Percentiles rank a stretch among this genome's conserved stretches.
Evolutionary conservation across 2,888 invertebrate species (phyloP).

Genomic region (Campoplex nolae): DNA sequence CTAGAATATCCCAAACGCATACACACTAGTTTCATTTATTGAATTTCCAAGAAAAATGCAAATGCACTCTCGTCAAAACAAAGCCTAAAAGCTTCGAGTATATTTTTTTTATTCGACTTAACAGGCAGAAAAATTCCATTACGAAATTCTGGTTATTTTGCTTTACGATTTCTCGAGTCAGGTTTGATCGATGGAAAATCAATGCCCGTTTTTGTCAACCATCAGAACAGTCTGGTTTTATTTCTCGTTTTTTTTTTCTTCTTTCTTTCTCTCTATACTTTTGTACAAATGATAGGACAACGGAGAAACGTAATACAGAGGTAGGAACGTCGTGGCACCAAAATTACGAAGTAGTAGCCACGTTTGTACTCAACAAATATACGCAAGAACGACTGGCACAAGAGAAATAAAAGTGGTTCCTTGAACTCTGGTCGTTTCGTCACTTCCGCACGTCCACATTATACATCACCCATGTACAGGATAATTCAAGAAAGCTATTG

Average conservation of each 20-base stretch:
- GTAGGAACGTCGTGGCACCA: slow-evolving; percentile 48
- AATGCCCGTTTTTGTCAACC: not conserved
- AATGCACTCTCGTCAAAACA: slow-evolving; percentile 29
- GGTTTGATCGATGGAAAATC: not conserved
- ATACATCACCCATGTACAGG: not conserved
- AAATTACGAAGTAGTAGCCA: slow-evolving; percentile 59
- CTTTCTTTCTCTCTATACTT: slow-evolving; percentile 12
- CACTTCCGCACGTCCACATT: slow-evolving; percentile 2
- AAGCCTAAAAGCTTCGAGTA: not conserved
- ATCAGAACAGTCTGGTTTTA: slow-evolving; percentile 5
- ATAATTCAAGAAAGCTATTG: not conserved
- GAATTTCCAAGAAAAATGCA: slow-evolving; percentile 69
- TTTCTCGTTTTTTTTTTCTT: not conserved
- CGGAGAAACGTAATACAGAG: slow-evolving; percentile 40
- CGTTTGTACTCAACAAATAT: slow-evolving; percentile 42
- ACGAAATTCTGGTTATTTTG: not conserved
- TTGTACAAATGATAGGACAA: slow-evolving; percentile 30
- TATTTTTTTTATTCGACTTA: not conserved
- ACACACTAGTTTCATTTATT: slow-evolving; percentile 61
- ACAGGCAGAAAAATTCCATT: not conserved
- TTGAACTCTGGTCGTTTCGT: slow-evolving; percentile 6
- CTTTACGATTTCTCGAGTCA: not conserved
- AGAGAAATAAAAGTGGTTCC: slow-evolving; percentile 43
- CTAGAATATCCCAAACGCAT: slow-evolving; percentile 46
- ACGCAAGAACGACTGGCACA: slow-evolving; percentile 44